These are phyloP conservation scores for Aphaenogaster ashmeadi DNA, from an alignment of 1,140 invertebrate genomes.

Conservation along the genomic window DNA sequence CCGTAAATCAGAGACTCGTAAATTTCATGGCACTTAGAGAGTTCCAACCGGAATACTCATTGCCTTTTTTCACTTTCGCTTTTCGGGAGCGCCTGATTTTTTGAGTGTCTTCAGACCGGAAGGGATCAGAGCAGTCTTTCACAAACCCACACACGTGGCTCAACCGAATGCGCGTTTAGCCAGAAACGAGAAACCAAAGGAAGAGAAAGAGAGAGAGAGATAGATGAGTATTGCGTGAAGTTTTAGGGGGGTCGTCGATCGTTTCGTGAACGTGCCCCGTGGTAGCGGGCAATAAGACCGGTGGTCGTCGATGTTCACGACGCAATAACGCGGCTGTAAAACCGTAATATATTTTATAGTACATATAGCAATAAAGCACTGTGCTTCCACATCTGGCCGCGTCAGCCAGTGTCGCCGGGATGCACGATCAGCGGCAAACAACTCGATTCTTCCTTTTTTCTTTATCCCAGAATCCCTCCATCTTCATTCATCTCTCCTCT, in stretches of 20 bases:
- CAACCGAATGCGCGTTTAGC: not conserved
- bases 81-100: constrained; percentile 2
- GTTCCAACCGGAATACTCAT: constrained; percentile 3
- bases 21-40: constrained; percentile 22
- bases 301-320: constrained; percentile 61
- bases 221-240: constrained; percentile 38
- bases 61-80: constrained; percentile 36
- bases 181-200: not conserved
- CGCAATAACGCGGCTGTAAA: constrained; percentile 70
- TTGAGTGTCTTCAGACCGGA: constrained; percentile 42
- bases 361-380: constrained; percentile 68
- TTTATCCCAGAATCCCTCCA: constrained; percentile 27
- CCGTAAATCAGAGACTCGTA: constrained; percentile 29
- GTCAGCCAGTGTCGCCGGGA: constrained; percentile 44
- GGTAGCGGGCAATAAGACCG: constrained; percentile 46
- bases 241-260: constrained; percentile 66
- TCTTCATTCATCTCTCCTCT: constrained; percentile 45
- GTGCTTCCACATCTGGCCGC: constrained; percentile 63
- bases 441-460: constrained; percentile 45
- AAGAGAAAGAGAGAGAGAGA: constrained; percentile 20
- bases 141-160: constrained; percentile 34
- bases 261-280: constrained; percentile 26
- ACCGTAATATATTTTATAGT: constrained; percentile 72
- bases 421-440: constrained; percentile 26
- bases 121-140: constrained; percentile 26